Percentiles rank a stretch among this genome's conserved stretches.
Conservation (phyloP, 2,797 vertebrate genomes). For the Sandelia bainsii region DNA sequence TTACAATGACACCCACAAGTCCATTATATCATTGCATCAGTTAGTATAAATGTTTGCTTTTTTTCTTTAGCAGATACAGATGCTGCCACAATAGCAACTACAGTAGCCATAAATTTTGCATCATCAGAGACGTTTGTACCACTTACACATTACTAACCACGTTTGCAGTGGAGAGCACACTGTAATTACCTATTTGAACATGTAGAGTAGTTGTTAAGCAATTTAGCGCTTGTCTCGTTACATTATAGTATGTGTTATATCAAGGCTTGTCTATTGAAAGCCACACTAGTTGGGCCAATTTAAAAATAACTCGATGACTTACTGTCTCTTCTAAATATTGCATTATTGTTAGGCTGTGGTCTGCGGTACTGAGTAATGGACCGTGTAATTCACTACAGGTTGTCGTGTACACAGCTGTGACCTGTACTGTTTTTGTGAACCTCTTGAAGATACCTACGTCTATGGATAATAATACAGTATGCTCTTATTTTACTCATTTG, state of each 20-base stretch:
- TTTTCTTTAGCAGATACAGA: slow-evolving; percentile 7
- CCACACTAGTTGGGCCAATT: slow-evolving; percentile 8
- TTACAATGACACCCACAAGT: neutral
- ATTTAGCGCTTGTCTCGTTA: slow-evolving; percentile 1
- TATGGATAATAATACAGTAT: slow-evolving; percentile 13
- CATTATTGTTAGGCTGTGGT: slow-evolving; percentile 5
- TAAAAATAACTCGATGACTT: slow-evolving; percentile 19
- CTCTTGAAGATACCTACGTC: neutral
- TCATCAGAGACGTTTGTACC: slow-evolving; percentile 2
- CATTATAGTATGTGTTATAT: slow-evolving; percentile 14
- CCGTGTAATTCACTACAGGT: neutral
- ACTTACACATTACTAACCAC: slow-evolving; percentile 12
- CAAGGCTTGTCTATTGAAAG: slow-evolving; percentile 8
- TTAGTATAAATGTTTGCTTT: slow-evolving; percentile 4
- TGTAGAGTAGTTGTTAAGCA: slow-evolving; percentile 25
- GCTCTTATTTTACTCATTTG: slow-evolving; percentile 3
- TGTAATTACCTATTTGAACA: slow-evolving; percentile 16
- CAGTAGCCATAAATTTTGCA: slow-evolving; percentile 5
- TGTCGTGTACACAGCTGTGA: neutral
- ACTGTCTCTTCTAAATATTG: slow-evolving; percentile 5
- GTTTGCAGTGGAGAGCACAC: slow-evolving; percentile 25
- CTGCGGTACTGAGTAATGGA: slow-evolving; percentile 1
- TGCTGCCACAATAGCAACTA: neutral
- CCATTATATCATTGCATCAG: neutral
- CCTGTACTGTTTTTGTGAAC: slow-evolving; percentile 1